Evolutionary conservation across 2,797 vertebrate genomes (phyloP), one percentile per base, ranked within the genome.

Genomic region (Acestrorhynchus altus): DNA sequence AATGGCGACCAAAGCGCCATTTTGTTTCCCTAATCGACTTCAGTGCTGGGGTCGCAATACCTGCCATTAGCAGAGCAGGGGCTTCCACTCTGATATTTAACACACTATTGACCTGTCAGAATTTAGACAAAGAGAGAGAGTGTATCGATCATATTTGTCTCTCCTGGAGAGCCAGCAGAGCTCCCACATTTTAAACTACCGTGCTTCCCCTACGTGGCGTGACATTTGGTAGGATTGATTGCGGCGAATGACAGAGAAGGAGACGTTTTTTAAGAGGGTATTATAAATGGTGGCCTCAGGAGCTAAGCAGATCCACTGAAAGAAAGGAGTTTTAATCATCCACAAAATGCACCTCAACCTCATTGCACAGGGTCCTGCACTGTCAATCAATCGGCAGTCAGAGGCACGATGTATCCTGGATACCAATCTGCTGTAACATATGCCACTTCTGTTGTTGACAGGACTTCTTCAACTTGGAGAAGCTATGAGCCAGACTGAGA

Each of bases 21-120:
- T 84, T 86, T 86, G 83, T 86, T 83, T 63, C 59, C 51, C 15
- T 80, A 84, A 86, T 86, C 77, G 85, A 84, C 81, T 83, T 79
- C 63, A 52, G 28, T 1, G 46, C 51, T 65, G 66, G 77, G 78
- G 63, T 61, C 11, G 39, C 73, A 20, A 74, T 70, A 60, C 60
- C 78, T 63, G 61, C 76, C 47, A 79, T 81, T 76, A 79, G 74
- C 35, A 13, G 69, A 56, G 46, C 49, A 1, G 22, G 5, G 66
- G 60, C 69, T 47, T 78, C 64, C 64, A 64, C 31, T 77, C 65
- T 61, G 71, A 74, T 72, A 71, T 77, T 81, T 83, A 76, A 77
- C 80, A 69, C 47, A 52, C 26, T 51, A 83, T 73, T 79, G 83
- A 84, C 73, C 81, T 28, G 47, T 24, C 42, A 77, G 24, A 76